Conservation (phyloP, 30 jellyfish, hydroid and myxozoan genomes). For the Phacellophora camtschatica region DNA sequence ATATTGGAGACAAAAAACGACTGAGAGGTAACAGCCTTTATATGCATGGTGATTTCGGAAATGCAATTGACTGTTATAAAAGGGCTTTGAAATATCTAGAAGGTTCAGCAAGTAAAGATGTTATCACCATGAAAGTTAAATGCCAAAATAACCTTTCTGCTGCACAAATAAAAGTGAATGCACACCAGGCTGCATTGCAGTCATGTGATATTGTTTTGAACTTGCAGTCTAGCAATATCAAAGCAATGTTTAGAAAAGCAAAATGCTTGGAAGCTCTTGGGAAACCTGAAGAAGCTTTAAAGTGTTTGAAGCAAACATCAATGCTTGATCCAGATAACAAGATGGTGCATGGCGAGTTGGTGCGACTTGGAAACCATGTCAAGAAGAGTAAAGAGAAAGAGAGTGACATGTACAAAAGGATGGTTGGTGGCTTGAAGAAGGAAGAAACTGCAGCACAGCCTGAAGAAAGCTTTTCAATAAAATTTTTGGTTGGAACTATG, state of each 20-base stretch:
- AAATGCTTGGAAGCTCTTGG: slow-evolving; percentile 86
- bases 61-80: slow-evolving; percentile 75
- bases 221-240: slow-evolving; percentile 57
- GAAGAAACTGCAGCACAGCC: slow-evolving; percentile 7
- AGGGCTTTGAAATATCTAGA: slow-evolving; percentile 86
- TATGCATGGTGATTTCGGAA: slow-evolving; percentile 72
- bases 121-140: slow-evolving; percentile 61
- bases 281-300: slow-evolving; percentile 75
- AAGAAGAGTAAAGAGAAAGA: slow-evolving; percentile 70
- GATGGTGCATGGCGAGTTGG: slow-evolving; percentile 59
- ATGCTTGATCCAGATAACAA: slow-evolving; percentile 78
- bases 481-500: slow-evolving; percentile 61
- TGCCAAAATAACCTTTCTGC: slow-evolving; percentile 83
- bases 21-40: slow-evolving; percentile 72
- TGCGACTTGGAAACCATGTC: slow-evolving; percentile 50
- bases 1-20: slow-evolving; percentile 75
- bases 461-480: not conserved
- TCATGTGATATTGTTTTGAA: slow-evolving; percentile 74
- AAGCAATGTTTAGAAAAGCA: slow-evolving; percentile 83
- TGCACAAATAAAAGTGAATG: slow-evolving; percentile 85
- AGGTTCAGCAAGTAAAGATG: slow-evolving; percentile 67
- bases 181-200: slow-evolving; percentile 69
- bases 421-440: slow-evolving; percentile 66
- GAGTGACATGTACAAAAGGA: slow-evolving; percentile 82
- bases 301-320: slow-evolving; percentile 84